Evolutionary conservation across 1,140 invertebrate species (phyloP).

Genomic region (Pogonomyrmex californicus): DNA sequence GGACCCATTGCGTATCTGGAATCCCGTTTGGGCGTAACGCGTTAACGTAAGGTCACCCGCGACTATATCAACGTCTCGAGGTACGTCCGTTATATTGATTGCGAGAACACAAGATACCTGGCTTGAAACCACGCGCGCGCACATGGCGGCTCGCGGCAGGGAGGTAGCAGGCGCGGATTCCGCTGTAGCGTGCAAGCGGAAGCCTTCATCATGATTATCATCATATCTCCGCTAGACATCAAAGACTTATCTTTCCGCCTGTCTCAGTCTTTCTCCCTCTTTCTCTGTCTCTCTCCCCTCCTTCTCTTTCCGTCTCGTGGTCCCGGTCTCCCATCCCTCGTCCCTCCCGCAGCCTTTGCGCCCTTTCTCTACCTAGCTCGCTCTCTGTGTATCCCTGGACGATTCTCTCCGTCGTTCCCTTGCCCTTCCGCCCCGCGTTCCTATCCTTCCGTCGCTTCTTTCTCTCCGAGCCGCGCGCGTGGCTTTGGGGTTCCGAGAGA

Average conservation of each 20-base stretch:
- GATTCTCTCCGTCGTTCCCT: constrained; percentile 47
- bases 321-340: constrained; percentile 14
- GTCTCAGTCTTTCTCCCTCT: constrained; percentile 58
- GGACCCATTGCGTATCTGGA: constrained; percentile 48
- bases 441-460: constrained; percentile 32
- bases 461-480: constrained; percentile 58
- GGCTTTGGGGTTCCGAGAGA: constrained; percentile 75
- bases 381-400: constrained; percentile 39
- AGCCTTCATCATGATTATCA: constrained; percentile 80
- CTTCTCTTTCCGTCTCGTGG: constrained; percentile 9
- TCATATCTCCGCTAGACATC: constrained; percentile 83
- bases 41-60: constrained; percentile 61
- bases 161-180: constrained; percentile 70
- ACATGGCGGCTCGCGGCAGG: constrained; percentile 36
- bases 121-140: constrained; percentile 72
- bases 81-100: constrained; percentile 76
- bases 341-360: constrained; percentile 41
- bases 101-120: constrained; percentile 74
- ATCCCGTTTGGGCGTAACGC: constrained; percentile 61
- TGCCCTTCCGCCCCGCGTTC: background rate
- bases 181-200: constrained; percentile 74
- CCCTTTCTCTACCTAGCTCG: constrained; percentile 47
- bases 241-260: constrained; percentile 79
- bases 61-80: constrained; percentile 73
- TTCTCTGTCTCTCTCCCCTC: constrained; percentile 15